These are phyloP conservation scores for Phalacrocorax carbo DNA, from an alignment of 2,113 vertebrate genomes.

Conservation along the genomic window DNA sequence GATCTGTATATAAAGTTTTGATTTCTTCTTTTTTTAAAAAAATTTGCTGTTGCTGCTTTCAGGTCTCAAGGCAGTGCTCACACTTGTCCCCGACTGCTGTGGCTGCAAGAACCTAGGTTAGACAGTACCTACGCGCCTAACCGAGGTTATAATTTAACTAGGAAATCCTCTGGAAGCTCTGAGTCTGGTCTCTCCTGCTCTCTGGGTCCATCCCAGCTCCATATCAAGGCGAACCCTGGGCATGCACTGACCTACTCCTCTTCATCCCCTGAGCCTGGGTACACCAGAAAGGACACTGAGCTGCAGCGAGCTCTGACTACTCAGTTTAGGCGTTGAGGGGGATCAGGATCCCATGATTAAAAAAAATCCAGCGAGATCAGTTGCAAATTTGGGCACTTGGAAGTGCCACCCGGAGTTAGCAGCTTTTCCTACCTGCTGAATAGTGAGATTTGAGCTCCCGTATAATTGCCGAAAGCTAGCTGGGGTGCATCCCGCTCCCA, in stretches of 20 bases:
- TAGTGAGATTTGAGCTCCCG: neutral
- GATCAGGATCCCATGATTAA: no score
- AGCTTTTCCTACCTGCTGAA: neutral
- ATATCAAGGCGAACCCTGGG: accelerated
- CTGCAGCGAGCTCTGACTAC: neutral
- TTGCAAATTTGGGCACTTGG: neutral
- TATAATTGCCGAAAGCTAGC: neutral
- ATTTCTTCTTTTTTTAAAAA: neutral
- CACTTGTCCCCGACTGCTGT: neutral
- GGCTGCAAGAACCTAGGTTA: neutral
- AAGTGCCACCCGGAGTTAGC: neutral
- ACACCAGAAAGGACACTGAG: neutral
- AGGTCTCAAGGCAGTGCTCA: accelerated
- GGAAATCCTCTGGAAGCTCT: neutral
- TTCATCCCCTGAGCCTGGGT: neutral
- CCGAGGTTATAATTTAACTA: neutral
- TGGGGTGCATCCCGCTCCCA: neutral
- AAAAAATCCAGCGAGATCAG: neutral
- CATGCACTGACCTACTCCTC: neutral
- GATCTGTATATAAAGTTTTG: accelerated
- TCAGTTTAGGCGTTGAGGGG: neutral
- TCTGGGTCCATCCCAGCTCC: neutral
- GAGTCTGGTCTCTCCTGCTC: neutral
- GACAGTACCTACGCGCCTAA: neutral
- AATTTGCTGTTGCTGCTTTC: neutral